Conservation (phyloP, 2,797 vertebrate genomes). For the Anas bahamensis region DNA sequence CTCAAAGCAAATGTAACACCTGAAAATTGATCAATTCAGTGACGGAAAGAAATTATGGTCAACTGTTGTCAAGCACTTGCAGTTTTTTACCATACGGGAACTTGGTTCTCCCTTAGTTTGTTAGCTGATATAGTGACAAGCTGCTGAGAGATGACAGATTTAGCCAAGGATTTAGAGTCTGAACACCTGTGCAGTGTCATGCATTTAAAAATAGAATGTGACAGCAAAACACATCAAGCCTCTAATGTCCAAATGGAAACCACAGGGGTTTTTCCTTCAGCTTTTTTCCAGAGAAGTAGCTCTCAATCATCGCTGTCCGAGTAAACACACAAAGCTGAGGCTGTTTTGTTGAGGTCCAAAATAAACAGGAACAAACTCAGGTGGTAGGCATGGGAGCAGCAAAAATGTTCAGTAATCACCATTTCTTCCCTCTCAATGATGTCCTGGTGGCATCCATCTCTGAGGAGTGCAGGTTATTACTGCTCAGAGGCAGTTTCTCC, state of each 20-base stretch:
- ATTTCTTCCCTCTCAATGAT: not conserved
- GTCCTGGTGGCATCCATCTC: not conserved
- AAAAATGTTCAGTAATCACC: not conserved
- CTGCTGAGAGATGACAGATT: conserved; percentile 54
- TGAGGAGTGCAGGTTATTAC: not conserved
- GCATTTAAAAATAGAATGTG: conserved; percentile 62
- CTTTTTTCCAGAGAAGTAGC: conserved; percentile 22
- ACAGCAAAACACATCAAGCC: conserved; percentile 55
- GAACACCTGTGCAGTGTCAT: conserved; percentile 70
- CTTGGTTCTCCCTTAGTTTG: conserved; percentile 19
- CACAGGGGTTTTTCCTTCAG: conserved; percentile 28
- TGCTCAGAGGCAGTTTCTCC: not conserved
- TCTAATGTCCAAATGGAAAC: conserved; percentile 60
- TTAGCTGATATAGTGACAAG: conserved; percentile 42
- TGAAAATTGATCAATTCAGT: conserved; percentile 22
- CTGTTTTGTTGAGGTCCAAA: not conserved
- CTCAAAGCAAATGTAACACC: not conserved
- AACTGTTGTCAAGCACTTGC: not conserved
- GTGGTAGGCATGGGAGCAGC: not conserved
- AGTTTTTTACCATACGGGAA: conserved; percentile 7
- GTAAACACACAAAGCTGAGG: not conserved
- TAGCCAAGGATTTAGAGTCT: conserved; percentile 37
- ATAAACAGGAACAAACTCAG: not conserved
- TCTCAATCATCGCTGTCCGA: conserved; percentile 1
- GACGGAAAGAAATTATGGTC: not conserved